Evolutionary conservation across 2,888 invertebrate species (phyloP).

Genomic region (Acleris emargana): DNA sequence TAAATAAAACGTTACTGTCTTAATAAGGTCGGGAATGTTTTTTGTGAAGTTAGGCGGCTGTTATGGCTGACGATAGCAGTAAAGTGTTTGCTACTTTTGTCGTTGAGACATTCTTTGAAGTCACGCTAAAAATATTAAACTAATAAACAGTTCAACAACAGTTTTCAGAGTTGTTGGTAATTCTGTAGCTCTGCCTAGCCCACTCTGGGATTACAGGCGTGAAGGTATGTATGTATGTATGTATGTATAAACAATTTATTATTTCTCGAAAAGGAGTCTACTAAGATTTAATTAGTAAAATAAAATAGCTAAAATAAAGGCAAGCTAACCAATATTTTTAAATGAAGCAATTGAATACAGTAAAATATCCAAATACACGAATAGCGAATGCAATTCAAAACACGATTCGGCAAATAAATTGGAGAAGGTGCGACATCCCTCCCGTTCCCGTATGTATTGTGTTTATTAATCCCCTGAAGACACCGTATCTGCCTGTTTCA

Average conservation of each 20-base stretch:
- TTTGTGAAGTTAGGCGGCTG: constrained; percentile 33
- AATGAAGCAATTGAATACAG: too few species aligned
- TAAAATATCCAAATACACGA: constrained; percentile 17
- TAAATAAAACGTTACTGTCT: constrained; percentile 37
- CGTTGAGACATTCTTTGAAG: not conserved
- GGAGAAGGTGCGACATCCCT: constrained; percentile 28
- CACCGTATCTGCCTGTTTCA: constrained; percentile 30
- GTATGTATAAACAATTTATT: too few species aligned
- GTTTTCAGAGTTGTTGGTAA: too few species aligned
- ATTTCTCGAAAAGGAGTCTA: not conserved
- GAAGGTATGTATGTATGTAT: too few species aligned
- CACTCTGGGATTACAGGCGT: too few species aligned
- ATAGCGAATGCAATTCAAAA: constrained; percentile 22
- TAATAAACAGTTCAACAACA: too few species aligned
- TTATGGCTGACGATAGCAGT: constrained; percentile 21
- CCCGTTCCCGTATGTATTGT: constrained; percentile 37
- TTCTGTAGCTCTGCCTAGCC: too few species aligned
- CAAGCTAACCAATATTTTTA: too few species aligned
- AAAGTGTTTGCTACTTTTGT: constrained; percentile 13
- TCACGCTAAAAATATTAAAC: not conserved
- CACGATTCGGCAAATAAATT: constrained; percentile 36
- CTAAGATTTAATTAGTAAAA: not conserved
- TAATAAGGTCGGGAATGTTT: constrained; percentile 29
- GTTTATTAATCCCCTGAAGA: constrained; percentile 41
- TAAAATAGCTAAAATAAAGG: not conserved